Evolutionary conservation across 2,797 vertebrate species (phyloP), one percentile per base, ranked within the genome.

Genomic region (Nannoperca obscura): DNA sequence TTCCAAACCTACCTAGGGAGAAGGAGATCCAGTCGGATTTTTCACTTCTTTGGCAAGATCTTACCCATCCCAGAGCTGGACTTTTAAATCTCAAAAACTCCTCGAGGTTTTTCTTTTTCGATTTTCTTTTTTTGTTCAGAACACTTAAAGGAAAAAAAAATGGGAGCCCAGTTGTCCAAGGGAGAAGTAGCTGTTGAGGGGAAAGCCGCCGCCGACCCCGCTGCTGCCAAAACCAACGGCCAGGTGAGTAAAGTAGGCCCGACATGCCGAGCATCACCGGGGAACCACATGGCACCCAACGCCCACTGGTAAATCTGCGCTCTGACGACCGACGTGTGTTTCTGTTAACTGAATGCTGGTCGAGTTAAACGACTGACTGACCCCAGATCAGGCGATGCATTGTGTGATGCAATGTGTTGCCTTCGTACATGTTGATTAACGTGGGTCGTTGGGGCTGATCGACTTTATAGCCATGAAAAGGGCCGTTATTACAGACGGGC

Each of bases 121-220:
- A 81, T 89, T 90, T 89, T 83, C 17, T 68, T 90, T 91, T 88
- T 89, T 82, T 69, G 86, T 86, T 90, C 63, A 78, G 1, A 72
- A 69, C 60, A 75, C 30, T 59, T 68, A 53, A 86, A 78, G 69
- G 72, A 57, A 67, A 96, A 67, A 96, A 92, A 78, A 91, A 98
- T 98, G 97, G 97, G 97, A 88, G 95, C 96, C 92, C 95, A 96
- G 84, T 94, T 96, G 94, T 96, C 97, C 85, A 98, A 97, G 94
- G 93, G 94, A 92, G 96, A 95, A 93, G 96, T 95, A 89, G 91
- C 93, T 85, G 95, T 93, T 24, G 95, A 95, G 50, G 95, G 94
- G 57, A 92, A 95, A 76, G 95, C 88, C 50, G 93, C 90, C 71
- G 95, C 92, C 47, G 94, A 94, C 55, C 86, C 91, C n/a, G 93